A percentile compares a stretch with the other conserved stretches of the same genome.
phyloP scores from a whole-genome alignment of 2,113 vertebrate species.

The Trochalopteron elliotii region DNA sequence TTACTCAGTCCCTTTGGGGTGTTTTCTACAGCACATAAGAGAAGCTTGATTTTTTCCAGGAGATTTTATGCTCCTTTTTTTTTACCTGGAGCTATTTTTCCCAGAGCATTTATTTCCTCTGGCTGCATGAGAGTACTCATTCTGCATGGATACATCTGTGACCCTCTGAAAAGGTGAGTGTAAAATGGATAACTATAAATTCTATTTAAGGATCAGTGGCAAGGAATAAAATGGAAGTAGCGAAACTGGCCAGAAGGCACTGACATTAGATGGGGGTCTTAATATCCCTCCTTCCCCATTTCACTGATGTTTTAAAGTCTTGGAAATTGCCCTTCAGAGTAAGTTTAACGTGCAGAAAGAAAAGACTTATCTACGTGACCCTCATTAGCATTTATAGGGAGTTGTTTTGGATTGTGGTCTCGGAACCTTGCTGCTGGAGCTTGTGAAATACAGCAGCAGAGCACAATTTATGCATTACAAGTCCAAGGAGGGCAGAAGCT shows the following conservation, averaged over 20 bases:
- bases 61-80: neutral
- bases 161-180: neutral
- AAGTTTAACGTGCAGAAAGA: constrained; percentile 14
- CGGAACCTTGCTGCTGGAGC: neutral
- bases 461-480: neutral
- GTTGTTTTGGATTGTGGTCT: neutral
- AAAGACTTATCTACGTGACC: neutral
- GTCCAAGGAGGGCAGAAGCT: neutral
- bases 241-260: neutral
- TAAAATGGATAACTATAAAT: neutral
- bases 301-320: neutral
- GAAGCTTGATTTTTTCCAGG: neutral
- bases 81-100: neutral
- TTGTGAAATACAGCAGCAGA: neutral
- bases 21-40: neutral
- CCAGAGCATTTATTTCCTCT: neutral
- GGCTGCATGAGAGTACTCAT: neutral
- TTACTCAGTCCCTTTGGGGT: neutral
- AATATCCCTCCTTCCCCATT: neutral
- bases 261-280: neutral
- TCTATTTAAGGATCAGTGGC: neutral
- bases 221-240: constrained; percentile 9
- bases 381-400: neutral
- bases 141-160: constrained; percentile 22
- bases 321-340: constrained; percentile 4